phyloP scores from a whole-genome alignment of 1,140 invertebrate genomes.

The Galendromus occidentalis region DNA sequence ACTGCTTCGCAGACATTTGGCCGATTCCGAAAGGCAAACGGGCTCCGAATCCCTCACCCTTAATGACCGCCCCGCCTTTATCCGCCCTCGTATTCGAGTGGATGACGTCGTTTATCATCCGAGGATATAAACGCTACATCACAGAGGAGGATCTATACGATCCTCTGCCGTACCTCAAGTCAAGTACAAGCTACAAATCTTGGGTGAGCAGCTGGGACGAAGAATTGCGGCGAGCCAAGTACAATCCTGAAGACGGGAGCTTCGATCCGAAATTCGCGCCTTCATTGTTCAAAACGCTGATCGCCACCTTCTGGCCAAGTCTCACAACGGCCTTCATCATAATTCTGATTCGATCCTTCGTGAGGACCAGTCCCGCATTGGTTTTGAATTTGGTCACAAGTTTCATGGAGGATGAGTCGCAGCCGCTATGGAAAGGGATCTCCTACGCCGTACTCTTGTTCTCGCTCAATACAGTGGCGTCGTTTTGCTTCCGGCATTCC shows the following conservation, averaged over 20 bases:
- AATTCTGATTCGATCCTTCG: background rate
- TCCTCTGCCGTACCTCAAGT: background rate
- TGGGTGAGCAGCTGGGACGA: background rate
- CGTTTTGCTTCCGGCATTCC: constrained; percentile 24
- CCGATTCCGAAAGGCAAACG: constrained; percentile 8
- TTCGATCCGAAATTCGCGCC: background rate
- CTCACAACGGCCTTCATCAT: background rate
- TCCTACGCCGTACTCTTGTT: constrained; percentile 44
- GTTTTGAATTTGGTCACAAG: background rate
- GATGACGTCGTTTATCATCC: background rate
- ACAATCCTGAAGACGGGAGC: background rate
- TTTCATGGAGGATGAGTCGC: background rate
- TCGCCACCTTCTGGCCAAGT: background rate
- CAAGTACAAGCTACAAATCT: background rate
- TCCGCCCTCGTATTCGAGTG: background rate
- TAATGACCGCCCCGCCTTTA: background rate
- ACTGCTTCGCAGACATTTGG: constrained; percentile 50
- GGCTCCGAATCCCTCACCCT: background rate
- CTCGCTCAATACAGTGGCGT: constrained; percentile 26
- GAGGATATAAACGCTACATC: background rate
- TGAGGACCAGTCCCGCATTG: background rate
- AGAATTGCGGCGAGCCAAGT: background rate
- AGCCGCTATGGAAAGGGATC: constrained; percentile 63
- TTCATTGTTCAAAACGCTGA: background rate
- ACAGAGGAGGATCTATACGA: background rate